Percentiles rank a stretch among this genome's conserved stretches.
Conservation (phyloP, 2,888 invertebrate species). For the Callimorpha dominula region DNA sequence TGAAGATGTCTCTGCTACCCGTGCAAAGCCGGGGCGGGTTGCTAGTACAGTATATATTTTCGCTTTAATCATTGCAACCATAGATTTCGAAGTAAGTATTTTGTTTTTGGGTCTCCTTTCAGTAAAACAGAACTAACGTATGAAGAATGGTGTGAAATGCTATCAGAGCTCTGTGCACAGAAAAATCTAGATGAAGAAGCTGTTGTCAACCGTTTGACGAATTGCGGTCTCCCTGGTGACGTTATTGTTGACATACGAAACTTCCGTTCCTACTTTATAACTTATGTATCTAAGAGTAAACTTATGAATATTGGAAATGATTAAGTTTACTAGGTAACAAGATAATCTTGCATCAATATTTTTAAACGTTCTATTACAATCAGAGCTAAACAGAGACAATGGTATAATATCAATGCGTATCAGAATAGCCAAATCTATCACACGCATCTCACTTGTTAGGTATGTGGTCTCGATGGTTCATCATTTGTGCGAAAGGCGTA, state of each 20-base stretch:
- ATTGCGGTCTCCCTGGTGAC: constrained; percentile 74
- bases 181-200: constrained; percentile 61
- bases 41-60: not conserved
- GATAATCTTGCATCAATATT: not conserved
- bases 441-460: too few species aligned
- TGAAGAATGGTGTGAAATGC: constrained; percentile 69
- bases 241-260: constrained; percentile 63
- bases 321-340: not conserved
- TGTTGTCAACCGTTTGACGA: constrained; percentile 59
- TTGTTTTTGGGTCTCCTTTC: constrained; percentile 42
- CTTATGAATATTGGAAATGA: not conserved
- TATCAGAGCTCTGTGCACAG: constrained; percentile 63
- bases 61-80: not conserved
- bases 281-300: constrained; percentile 42
- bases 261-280: constrained; percentile 68
- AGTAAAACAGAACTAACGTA: constrained; percentile 72
- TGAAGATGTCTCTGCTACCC: too few species aligned
- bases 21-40: too few species aligned
- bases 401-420: too few species aligned
- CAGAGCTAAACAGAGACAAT: too few species aligned
- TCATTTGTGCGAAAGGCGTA: too few species aligned
- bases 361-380: too few species aligned
- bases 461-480: too few species aligned
- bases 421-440: too few species aligned
- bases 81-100: not conserved